Evolutionary conservation across 2,113 vertebrate species (phyloP).

Genomic region (Petrocephalus microphthalmus): DNA sequence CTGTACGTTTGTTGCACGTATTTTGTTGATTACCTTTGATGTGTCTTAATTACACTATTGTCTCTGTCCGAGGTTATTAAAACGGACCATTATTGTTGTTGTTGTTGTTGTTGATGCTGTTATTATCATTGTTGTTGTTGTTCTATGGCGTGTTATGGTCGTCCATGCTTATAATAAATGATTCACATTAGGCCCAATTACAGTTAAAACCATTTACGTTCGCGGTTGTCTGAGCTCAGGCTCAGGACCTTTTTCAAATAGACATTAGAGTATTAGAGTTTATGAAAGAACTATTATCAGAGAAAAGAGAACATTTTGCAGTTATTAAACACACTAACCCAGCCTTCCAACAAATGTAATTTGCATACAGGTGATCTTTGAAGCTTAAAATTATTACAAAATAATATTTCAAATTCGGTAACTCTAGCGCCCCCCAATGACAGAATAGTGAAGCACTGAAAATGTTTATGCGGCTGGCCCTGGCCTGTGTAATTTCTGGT

Average conservation of each 20-base stretch:
- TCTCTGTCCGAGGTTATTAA: neutral
- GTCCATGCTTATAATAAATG: neutral
- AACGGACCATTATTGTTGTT: neutral
- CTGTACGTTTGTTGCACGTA: neutral
- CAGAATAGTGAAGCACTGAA: neutral
- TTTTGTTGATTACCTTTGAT: neutral
- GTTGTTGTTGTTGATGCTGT: neutral
- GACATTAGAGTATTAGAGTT: neutral
- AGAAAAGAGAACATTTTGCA: neutral
- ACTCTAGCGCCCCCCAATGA: slow-evolving; percentile 6
- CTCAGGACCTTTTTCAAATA: neutral
- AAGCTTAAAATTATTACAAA: neutral
- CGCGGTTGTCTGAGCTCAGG: neutral
- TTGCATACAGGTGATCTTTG: neutral
- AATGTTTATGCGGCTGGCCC: neutral
- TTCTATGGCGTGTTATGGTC: neutral
- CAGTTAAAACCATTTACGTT: neutral
- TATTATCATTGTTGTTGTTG: neutral
- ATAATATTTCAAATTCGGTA: neutral
- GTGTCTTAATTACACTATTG: neutral
- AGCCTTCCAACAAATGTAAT: neutral
- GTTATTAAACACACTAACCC: neutral
- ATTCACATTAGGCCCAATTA: neutral
- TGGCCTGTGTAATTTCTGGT: neutral
- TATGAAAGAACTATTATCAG: neutral